Evolutionary conservation across 2,888 invertebrate species (phyloP).

Genomic region (Caenorhabditis sp.): DNA sequence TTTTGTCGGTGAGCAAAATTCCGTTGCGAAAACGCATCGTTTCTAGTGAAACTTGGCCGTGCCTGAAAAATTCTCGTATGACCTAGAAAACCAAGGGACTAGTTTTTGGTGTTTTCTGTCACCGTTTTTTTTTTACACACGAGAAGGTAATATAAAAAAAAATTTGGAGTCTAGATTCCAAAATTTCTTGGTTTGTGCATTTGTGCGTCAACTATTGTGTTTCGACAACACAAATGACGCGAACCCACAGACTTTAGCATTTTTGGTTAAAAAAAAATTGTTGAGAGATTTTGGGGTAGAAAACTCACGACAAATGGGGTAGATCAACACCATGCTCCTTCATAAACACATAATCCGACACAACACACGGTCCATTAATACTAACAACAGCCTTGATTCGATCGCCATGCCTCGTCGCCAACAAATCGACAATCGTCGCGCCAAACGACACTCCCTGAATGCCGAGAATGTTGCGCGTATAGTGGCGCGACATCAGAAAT

Average conservation of each 20-base stretch:
- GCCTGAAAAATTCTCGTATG: background rate
- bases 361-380: slow-evolving; percentile 42
- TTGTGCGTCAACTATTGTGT: too few relatives aligned
- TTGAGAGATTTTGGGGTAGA: background rate
- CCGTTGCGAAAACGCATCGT: slow-evolving; percentile 31
- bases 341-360: slow-evolving; percentile 34
- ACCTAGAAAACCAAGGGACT: background rate
- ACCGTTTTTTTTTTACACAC: too few relatives aligned
- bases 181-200: too few relatives aligned
- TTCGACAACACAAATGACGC: too few relatives aligned
- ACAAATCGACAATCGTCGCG: slow-evolving; percentile 35
- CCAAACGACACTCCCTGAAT: slow-evolving; percentile 51
- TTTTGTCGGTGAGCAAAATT: slow-evolving; percentile 15
- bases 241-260: too few relatives aligned
- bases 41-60: slow-evolving; percentile 34
- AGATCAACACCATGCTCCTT: slow-evolving; percentile 31
- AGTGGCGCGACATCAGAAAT: slow-evolving; percentile 24
- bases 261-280: too few relatives aligned
- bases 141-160: too few relatives aligned
- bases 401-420: slow-evolving; percentile 28
- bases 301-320: slow-evolving; percentile 21
- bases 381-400: slow-evolving; percentile 35
- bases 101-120: background rate
- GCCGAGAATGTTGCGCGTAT: slow-evolving; percentile 30
- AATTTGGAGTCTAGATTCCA: too few relatives aligned